A percentile compares a stretch with the other conserved stretches of the same genome.
These are phyloP conservation scores for Pantelozetes paolii DNA, from an alignment of 2,888 invertebrate genomes.

Conservation along the genomic window DNA sequence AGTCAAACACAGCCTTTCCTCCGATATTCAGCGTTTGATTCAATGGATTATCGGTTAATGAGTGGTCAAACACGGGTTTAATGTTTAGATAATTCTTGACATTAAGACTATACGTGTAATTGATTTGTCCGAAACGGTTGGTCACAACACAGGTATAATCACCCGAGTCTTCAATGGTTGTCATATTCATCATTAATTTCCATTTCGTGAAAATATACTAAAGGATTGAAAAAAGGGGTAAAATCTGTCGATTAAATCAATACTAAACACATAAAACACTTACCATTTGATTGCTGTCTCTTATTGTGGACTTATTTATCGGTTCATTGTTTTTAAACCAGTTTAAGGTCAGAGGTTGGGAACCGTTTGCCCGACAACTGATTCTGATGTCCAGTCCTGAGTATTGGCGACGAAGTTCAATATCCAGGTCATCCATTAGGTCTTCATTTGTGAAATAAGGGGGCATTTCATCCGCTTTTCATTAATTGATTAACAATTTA, in stretches of 20 bases:
- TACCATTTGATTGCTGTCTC: constrained; percentile 26
- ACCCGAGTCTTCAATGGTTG: constrained; percentile 75
- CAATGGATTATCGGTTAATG: constrained; percentile 62
- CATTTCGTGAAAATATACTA: constrained; percentile 40
- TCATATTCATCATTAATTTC: constrained; percentile 67
- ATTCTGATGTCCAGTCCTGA: no score
- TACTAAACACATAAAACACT: not conserved
- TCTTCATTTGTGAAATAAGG: no score
- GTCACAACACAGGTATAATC: constrained; percentile 82
- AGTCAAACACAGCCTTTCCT: constrained; percentile 67
- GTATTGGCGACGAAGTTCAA: no score
- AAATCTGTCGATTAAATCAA: not conserved
- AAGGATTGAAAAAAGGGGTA: no score
- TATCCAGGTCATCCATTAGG: no score
- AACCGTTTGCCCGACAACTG: constrained; percentile 69
- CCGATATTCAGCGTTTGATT: constrained; percentile 74
- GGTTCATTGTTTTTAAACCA: constrained; percentile 70
- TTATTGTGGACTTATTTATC: not conserved
- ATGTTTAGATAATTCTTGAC: constrained; percentile 70
- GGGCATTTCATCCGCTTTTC: no score
- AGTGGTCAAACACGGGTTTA: constrained; percentile 70
- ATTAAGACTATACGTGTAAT: constrained; percentile 51
- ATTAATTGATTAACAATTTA: no score
- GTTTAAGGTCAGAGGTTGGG: constrained; percentile 74
- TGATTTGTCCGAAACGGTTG: constrained; percentile 73